A percentile compares a stretch with the other conserved stretches of the same genome.
phyloP scores from a whole-genome alignment of 2,888 invertebrate species.

The Papilio elwesi region DNA sequence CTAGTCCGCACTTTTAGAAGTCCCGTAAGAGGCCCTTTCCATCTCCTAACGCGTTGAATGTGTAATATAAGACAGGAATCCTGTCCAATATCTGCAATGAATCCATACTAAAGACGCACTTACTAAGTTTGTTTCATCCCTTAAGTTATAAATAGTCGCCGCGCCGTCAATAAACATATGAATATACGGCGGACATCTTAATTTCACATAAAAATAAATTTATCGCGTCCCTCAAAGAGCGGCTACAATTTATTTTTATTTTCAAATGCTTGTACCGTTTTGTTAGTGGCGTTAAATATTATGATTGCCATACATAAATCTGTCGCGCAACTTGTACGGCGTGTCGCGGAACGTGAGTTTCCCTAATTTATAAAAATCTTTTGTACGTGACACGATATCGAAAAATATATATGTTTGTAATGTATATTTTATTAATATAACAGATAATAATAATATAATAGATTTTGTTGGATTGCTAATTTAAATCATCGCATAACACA shows the following conservation, averaged over 20 bases:
- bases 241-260: slow-evolving; percentile 66
- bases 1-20: too few species aligned
- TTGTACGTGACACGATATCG: slow-evolving; percentile 17
- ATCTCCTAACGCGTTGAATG: too few species aligned
- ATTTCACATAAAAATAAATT: slow-evolving; percentile 79
- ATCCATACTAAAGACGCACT: too few species aligned
- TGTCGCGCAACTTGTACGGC: slow-evolving; percentile 59
- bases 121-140: slow-evolving; percentile 36
- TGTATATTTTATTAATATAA: too few species aligned
- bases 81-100: too few species aligned
- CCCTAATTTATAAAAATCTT: slow-evolving; percentile 30
- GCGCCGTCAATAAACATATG: slow-evolving; percentile 64
- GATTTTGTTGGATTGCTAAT: too few species aligned
- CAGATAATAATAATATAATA: too few species aligned
- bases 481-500: too few species aligned
- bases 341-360: slow-evolving; percentile 34
- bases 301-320: slow-evolving; percentile 73
- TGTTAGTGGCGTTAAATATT: slow-evolving; percentile 73
- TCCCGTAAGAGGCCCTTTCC: too few species aligned
- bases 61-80: too few species aligned
- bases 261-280: slow-evolving; percentile 59
- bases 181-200: slow-evolving; percentile 77
- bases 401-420: neutral
- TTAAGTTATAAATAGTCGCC: slow-evolving; percentile 50
- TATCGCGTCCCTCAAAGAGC: slow-evolving; percentile 61